Conservation (phyloP, 2,888 invertebrate genomes). For the Phalera bucephala region DNA sequence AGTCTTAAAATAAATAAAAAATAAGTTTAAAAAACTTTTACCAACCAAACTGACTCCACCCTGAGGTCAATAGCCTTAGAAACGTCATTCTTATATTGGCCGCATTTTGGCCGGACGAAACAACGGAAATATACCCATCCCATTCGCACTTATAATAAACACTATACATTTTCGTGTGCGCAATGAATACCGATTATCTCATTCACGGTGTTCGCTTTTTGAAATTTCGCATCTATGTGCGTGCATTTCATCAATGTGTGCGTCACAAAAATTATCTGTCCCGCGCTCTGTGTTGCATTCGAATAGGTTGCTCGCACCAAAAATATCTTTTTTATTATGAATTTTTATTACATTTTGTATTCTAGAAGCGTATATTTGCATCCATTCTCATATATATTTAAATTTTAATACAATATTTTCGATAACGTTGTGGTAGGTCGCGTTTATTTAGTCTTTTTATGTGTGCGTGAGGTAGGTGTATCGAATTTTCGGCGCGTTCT, state of each 20-base stretch:
- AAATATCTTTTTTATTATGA: conserved; percentile 56
- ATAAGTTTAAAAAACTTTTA: conserved; percentile 20
- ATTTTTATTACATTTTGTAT: conserved; percentile 58
- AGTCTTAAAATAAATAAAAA: neutral
- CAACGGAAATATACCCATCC: conserved; percentile 56
- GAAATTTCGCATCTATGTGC: conserved; percentile 60
- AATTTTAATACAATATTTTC: conserved; percentile 36
- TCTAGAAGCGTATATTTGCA: conserved; percentile 34
- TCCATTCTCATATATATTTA: conserved; percentile 34
- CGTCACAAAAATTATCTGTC: conserved; percentile 70
- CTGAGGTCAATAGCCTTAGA: conserved; percentile 71
- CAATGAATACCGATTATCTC: conserved; percentile 79
- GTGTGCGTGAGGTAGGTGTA: conserved; percentile 47
- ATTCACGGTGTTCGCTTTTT: conserved; percentile 65
- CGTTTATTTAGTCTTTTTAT: conserved; percentile 11
- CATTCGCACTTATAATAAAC: conserved; percentile 48
- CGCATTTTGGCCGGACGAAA: conserved; percentile 76
- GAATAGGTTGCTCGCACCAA: conserved; percentile 53
- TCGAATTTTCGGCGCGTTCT: conserved; percentile 65
- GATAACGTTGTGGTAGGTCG: conserved; percentile 66
- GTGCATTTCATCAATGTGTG: conserved; percentile 48
- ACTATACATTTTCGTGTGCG: conserved; percentile 70
- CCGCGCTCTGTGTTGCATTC: conserved; percentile 56
- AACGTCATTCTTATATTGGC: conserved; percentile 81
- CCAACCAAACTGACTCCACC: conserved; percentile 43